Evolutionary conservation across 2,888 invertebrate genomes (phyloP), one percentile per base, ranked within the genome.

Genomic region (Drosophila ochracea): DNA sequence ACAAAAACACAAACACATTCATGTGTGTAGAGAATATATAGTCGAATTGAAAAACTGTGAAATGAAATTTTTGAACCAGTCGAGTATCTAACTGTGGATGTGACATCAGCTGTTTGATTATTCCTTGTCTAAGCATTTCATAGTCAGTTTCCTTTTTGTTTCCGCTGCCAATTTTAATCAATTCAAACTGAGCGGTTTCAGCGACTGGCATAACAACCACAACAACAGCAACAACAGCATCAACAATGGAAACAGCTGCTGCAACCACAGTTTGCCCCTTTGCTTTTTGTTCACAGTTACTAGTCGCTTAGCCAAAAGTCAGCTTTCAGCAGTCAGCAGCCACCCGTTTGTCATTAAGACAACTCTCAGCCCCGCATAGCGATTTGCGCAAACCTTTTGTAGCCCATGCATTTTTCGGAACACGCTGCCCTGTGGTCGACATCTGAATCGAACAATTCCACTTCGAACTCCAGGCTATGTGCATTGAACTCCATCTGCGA

Each of bases 161-260:
- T 70, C 52, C 57, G 68, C 67, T 83, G 83, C 70, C 83, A 73
- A 76, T 81, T 90, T 81, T 71, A 85, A 86, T 88, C 85, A 81
- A 90, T 78, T 83, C 83, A 71, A 83, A 69, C 73, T 70, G 78
- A 71, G 50, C 75, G 41, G 16, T 25, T 59, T 57, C 76, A 58
- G 25, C 68, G 67, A 31, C 57, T 37, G 10, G 37, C 63, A 58
- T 30, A 65, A 39, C 43, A 30, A 39, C 53, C 58, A 31, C 30
- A 66, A n/a, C 41, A 47, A 7, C 49, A 37, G 19, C 13, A 16
- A 61, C 33, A 21, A 4, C 9, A 21, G 25, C 13, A 25, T 13
- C 19, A 39, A 31, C 37, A 41, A 31, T 57, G 28, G 41, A 6
- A 58, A 43, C 58, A 33, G 28, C 68, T 52, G 50, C 30, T 31